phyloP scores from a whole-genome alignment of 2,113 vertebrate species.

The Cyanocitta stelleri region DNA sequence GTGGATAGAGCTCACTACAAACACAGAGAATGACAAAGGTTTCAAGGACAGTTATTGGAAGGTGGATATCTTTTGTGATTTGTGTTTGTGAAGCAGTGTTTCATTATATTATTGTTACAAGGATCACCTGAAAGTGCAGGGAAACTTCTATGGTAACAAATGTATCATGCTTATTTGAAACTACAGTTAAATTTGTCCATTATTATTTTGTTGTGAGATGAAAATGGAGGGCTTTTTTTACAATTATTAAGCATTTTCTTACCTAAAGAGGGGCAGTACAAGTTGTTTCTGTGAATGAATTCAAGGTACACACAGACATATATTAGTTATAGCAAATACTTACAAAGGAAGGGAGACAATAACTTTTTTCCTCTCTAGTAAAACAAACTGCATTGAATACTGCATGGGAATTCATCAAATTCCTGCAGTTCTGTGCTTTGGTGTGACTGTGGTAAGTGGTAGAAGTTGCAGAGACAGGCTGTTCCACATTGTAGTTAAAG shows the following conservation, averaged over 20 bases:
- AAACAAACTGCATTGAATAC: not conserved
- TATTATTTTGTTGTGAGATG: not conserved
- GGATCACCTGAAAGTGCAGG: not conserved
- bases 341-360: not conserved
- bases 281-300: not conserved
- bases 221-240: not conserved
- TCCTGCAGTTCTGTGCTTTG: not conserved
- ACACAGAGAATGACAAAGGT: not conserved
- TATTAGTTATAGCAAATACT: not conserved
- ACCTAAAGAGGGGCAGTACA: not conserved
- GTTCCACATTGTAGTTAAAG: not conserved
- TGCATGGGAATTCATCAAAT: not conserved
- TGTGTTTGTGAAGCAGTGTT: not conserved
- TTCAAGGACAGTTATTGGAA: not conserved
- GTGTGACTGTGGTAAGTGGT: not conserved
- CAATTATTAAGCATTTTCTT: not conserved
- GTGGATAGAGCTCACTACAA: not conserved
- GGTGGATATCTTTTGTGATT: not conserved
- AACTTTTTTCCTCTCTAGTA: not conserved
- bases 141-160: not conserved
- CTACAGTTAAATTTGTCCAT: not conserved
- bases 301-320: not conserved
- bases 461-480: not conserved
- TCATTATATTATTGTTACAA: not conserved
- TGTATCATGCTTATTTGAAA: not conserved